Conservation (phyloP, 2,113 vertebrate species). For the Periophthalmodon schlosseri region DNA sequence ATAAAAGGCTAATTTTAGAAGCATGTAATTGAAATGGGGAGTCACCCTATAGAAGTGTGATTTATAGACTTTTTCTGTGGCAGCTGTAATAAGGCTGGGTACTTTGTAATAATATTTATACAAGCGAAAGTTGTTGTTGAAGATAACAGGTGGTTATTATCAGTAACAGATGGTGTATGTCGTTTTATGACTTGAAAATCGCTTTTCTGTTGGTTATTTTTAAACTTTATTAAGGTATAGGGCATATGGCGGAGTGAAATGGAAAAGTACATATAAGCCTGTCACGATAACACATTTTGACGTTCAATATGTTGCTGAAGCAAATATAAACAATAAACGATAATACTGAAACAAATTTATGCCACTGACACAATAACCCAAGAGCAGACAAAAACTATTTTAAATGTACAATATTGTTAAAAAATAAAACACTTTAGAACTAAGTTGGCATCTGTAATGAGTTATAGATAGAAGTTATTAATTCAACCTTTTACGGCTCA, state of each 20-base stretch:
- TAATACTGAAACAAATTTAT: too few relatives aligned
- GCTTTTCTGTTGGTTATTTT: neutral
- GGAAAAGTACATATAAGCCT: neutral
- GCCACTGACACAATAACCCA: too few relatives aligned
- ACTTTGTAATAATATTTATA: neutral
- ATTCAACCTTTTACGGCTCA: too few relatives aligned
- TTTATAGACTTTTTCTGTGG: neutral
- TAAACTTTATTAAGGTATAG: neutral
- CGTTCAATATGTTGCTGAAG: too few relatives aligned
- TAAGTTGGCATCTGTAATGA: too few relatives aligned
- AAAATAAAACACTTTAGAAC: too few relatives aligned
- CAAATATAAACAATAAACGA: too few relatives aligned
- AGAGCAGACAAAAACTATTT: too few relatives aligned
- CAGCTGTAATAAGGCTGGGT: neutral
- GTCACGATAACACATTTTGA: too few relatives aligned
- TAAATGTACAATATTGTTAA: too few relatives aligned
- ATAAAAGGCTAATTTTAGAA: slow-evolving; percentile 7
- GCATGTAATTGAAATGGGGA: neutral
- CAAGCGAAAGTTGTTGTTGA: neutral
- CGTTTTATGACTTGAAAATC: slow-evolving; percentile 4
- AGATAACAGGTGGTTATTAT: neutral
- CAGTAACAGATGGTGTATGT: neutral
- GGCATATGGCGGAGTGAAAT: neutral
- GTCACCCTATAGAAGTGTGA: neutral
- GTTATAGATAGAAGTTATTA: too few relatives aligned